Evolutionary conservation across 2,797 vertebrate genomes (phyloP).

Genomic region (Petrocephalus sullivani): DNA sequence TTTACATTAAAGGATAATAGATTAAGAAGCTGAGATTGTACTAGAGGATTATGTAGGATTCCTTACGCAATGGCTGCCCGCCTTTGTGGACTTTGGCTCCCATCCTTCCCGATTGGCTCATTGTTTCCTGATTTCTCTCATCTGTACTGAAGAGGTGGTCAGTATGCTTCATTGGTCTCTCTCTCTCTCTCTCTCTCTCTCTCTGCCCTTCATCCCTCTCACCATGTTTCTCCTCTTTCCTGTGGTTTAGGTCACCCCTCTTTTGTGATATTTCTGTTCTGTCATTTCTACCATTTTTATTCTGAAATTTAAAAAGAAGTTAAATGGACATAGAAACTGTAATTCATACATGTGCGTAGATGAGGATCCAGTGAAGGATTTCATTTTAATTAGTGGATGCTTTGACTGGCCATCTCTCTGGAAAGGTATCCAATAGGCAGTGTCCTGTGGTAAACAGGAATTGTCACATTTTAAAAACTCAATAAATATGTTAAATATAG

Average conservation of each 20-base stretch:
- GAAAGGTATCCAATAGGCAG: background rate
- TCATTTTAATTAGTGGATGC: background rate
- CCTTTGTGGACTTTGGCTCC: background rate
- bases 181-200: background rate
- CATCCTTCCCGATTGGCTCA: background rate
- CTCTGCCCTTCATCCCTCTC: background rate
- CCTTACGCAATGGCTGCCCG: background rate
- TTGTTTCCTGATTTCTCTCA: background rate
- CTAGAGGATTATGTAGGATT: background rate
- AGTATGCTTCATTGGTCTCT: background rate
- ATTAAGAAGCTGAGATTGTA: background rate
- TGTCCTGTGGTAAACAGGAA: background rate
- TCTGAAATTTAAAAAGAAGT: background rate
- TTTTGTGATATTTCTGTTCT: background rate
- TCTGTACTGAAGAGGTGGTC: background rate
- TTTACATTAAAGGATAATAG: background rate
- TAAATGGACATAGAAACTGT: background rate
- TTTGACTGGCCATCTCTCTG: background rate
- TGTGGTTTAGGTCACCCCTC: background rate
- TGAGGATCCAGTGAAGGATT: background rate
- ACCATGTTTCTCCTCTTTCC: background rate
- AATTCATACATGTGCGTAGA: background rate
- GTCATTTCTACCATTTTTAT: background rate
- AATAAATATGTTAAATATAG: background rate
- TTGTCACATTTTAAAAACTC: background rate